These are phyloP conservation scores for Myotis vivesi DNA, from an alignment of 2,797 vertebrate species.

Conservation along the genomic window DNA sequence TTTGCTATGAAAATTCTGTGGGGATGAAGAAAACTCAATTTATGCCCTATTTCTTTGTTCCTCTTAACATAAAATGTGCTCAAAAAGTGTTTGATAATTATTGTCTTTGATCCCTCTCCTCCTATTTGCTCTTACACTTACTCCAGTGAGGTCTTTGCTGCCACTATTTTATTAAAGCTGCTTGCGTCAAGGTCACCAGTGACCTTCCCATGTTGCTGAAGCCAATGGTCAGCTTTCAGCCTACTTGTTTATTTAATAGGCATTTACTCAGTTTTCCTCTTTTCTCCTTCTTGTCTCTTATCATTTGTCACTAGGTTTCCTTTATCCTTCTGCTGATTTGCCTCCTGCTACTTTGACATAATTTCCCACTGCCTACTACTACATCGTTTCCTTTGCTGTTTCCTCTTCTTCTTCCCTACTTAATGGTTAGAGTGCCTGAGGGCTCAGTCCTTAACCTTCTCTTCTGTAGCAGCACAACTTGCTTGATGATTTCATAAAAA, in stretches of 20 bases:
- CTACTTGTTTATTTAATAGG: not conserved
- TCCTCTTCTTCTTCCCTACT: not conserved
- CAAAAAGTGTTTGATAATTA: not conserved
- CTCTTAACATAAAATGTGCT: not conserved
- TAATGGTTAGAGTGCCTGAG: not conserved
- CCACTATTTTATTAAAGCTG: not conserved
- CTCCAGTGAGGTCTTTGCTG: fast-evolving
- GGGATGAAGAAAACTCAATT: not conserved
- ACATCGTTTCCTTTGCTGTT: fast-evolving
- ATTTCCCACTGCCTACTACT: not conserved
- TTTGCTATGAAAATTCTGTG: not conserved
- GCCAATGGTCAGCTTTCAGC: not conserved
- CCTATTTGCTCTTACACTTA: not conserved
- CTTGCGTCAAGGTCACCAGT: not conserved
- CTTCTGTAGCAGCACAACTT: not conserved
- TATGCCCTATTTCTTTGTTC: not conserved
- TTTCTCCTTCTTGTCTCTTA: not conserved
- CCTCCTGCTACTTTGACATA: not conserved
- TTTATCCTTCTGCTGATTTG: not conserved
- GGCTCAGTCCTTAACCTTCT: not conserved
- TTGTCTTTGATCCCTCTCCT: not conserved
- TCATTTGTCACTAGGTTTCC: not conserved
- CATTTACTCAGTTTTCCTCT: not conserved
- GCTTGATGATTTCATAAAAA: not conserved
- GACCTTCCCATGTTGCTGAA: not conserved